A percentile compares a stretch with the other conserved stretches of the same genome.
phyloP scores from a whole-genome alignment of 2,113 vertebrate genomes.

The Crotalus tigris region DNA sequence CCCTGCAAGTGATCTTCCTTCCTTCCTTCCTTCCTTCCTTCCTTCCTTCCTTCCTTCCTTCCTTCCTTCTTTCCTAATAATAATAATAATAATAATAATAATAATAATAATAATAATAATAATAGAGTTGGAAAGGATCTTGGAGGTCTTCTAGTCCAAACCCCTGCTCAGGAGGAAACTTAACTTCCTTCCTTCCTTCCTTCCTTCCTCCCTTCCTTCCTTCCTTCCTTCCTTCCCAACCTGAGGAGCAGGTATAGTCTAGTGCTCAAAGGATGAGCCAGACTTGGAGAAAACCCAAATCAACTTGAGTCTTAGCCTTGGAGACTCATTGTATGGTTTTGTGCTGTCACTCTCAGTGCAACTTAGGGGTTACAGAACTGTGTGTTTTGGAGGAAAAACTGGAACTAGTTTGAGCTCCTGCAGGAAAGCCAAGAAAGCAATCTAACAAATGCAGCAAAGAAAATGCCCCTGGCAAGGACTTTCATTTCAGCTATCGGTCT shows the following conservation, averaged over 20 bases:
- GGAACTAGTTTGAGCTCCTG: not conserved
- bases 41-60: too few relatives aligned
- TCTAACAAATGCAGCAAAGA: not conserved
- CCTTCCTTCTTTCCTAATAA: rapidly evolving
- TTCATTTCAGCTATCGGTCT: not conserved
- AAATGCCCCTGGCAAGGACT: not conserved
- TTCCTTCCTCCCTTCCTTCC: too few relatives aligned
- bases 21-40: too few relatives aligned
- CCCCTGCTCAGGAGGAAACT: too few relatives aligned
- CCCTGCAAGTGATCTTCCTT: not conserved
- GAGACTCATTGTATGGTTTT: not conserved
- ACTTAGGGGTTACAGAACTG: not conserved
- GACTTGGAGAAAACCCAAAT: not conserved
- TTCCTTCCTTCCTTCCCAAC: not conserved
- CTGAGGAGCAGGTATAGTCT: not conserved
- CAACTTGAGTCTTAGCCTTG: not conserved
- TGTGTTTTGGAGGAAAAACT: not conserved
- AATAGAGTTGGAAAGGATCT: too few relatives aligned
- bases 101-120: too few relatives aligned
- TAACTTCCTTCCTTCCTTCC: not conserved
- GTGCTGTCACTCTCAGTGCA: not conserved
- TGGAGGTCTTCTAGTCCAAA: too few relatives aligned
- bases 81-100: too few relatives aligned
- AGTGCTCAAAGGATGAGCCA: not conserved
- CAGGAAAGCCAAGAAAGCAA: not conserved